Conservation (phyloP, 2,113 vertebrate species). For the Bostrychus sinensis region DNA sequence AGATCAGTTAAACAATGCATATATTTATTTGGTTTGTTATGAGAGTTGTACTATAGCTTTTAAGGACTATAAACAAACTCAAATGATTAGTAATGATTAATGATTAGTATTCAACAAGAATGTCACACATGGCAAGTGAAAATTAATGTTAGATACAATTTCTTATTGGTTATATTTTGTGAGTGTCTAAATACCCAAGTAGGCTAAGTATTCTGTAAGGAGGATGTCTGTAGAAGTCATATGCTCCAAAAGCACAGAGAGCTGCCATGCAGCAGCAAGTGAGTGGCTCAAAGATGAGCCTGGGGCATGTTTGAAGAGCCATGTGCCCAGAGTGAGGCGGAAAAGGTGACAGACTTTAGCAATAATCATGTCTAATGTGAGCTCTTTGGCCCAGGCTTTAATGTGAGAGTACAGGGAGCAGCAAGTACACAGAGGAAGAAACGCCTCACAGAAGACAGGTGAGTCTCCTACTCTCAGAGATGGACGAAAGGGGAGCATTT, state of each 20-base stretch:
- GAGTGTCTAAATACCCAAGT: neutral
- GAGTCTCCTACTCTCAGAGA: slow-evolving; percentile 36
- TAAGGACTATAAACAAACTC: too few species aligned
- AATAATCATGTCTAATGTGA: slow-evolving; percentile 66
- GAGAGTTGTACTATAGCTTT: too few species aligned
- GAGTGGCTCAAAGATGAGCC: slow-evolving; percentile 47
- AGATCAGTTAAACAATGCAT: neutral
- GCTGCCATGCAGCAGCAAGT: slow-evolving; percentile 52
- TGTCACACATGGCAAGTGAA: neutral
- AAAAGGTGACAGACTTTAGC: slow-evolving; percentile 46
- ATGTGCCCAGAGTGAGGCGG: slow-evolving; percentile 26
- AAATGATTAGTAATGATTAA: too few species aligned
- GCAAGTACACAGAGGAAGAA: slow-evolving; percentile 23
- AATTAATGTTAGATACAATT: neutral
- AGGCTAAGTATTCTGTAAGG: too few species aligned
- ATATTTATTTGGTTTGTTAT: too few species aligned
- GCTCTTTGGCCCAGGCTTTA: slow-evolving; percentile 61
- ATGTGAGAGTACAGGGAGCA: slow-evolving; percentile 44
- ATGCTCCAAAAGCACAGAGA: slow-evolving; percentile 31
- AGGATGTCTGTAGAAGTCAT: slow-evolving; percentile 16
- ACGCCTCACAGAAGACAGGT: slow-evolving; percentile 40
- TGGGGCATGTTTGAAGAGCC: slow-evolving; percentile 31
- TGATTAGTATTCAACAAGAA: too few species aligned
- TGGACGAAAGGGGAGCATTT: slow-evolving; percentile 54
- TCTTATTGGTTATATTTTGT: neutral